Conservation (phyloP, 2,888 invertebrate genomes). For the Drosophila vallismaia region DNA sequence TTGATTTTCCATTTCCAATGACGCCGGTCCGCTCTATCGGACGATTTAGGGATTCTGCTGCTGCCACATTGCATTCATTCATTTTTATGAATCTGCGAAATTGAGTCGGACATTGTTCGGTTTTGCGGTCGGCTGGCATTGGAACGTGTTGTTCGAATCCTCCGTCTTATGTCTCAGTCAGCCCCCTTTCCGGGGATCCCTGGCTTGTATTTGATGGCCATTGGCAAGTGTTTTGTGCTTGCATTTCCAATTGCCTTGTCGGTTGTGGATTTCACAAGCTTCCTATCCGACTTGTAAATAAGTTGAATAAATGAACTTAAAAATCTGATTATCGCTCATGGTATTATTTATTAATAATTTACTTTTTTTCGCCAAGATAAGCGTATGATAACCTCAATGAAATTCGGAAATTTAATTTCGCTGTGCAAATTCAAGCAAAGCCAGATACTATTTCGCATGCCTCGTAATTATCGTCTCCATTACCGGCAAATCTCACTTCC, state of each 20-base stretch:
- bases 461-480: conserved; percentile 3
- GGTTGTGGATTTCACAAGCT: conserved; percentile 44
- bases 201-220: conserved; percentile 41
- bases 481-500: conserved; percentile 1
- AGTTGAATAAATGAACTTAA: not conserved
- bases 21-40: conserved; percentile 40
- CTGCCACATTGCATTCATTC: conserved; percentile 64
- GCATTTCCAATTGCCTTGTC: not conserved
- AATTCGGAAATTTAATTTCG: conserved; percentile 2
- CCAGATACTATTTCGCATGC: not conserved
- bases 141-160: conserved; percentile 50
- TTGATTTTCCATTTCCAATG: conserved; percentile 79
- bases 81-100: conserved; percentile 74
- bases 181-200: conserved; percentile 1
- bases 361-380: not conserved
- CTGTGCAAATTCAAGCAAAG: not conserved
- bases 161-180: conserved; percentile 34
- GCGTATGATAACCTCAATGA: not conserved
- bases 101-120: conserved; percentile 77
- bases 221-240: conserved; percentile 45
- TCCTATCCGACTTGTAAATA: conserved; percentile 30
- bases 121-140: conserved; percentile 57
- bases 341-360: conserved; percentile 1
- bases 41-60: conserved; percentile 63
- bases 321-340: not conserved